These are phyloP conservation scores for Stichopus horrens DNA, from an alignment of 53 echinoderm and acorn worm genomes.

Conservation along the genomic window DNA sequence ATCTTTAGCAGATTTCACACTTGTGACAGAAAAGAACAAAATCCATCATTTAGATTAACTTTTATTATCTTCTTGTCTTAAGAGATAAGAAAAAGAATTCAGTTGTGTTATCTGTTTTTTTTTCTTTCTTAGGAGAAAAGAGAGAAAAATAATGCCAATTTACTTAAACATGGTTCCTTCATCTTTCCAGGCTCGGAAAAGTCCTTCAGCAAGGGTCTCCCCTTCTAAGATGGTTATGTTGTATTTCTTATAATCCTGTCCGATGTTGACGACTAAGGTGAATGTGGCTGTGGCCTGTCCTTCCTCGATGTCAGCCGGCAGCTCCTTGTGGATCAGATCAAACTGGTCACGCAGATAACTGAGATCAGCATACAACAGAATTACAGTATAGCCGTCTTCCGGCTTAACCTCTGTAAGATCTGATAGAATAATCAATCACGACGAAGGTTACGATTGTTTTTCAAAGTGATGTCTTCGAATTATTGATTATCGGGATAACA, in stretches of 20 bases:
- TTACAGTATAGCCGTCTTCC: neutral
- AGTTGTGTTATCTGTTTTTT: too few species aligned
- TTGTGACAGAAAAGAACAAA: too few species aligned
- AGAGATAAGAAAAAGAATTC: too few species aligned
- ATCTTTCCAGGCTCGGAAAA: neutral
- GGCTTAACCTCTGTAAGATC: neutral
- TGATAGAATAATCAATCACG: neutral
- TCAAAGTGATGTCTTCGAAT: too few species aligned
- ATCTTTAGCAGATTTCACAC: too few species aligned
- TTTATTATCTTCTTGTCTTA: too few species aligned
- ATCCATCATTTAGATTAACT: too few species aligned
- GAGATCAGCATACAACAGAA: slow-evolving; percentile 5
- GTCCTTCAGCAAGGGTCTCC: slow-evolving; percentile 1
- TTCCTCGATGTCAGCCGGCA: neutral
- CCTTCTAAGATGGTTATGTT: slow-evolving; percentile 26
- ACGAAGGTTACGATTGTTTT: neutral
- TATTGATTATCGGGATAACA: too few species aligned
- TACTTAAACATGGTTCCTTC: neutral
- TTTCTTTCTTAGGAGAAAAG: too few species aligned
- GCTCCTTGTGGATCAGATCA: neutral
- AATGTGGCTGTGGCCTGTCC: slow-evolving; percentile 11
- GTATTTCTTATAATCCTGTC: neutral
- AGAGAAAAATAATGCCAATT: neutral
- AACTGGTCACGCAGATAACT: neutral
- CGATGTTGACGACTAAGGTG: neutral